Percentiles rank a stretch among this genome's conserved stretches.
These are phyloP conservation scores for Hozukius guyotensis DNA, from an alignment of 2,797 vertebrate genomes.

Conservation along the genomic window DNA sequence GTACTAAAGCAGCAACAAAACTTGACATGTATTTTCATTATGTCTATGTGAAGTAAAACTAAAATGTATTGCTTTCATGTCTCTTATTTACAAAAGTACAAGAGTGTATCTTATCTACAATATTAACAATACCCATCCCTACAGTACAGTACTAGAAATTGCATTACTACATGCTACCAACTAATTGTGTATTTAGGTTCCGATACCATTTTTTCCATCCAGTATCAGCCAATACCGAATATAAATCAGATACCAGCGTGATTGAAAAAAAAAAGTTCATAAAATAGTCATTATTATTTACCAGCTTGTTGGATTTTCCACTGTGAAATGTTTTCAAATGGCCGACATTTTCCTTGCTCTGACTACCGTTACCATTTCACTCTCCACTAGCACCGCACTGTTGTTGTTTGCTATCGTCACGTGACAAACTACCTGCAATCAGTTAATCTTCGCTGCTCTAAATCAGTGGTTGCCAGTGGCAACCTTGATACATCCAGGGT, in stretches of 20 bases:
- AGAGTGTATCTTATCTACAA: not conserved
- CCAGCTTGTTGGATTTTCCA: too few relatives aligned
- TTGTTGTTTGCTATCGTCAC: too few relatives aligned
- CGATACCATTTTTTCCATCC: not conserved
- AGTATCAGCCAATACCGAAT: too few relatives aligned
- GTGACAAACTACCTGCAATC: too few relatives aligned
- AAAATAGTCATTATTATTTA: too few relatives aligned
- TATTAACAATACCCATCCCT: not conserved
- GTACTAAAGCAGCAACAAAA: not conserved
- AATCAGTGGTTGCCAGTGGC: not conserved
- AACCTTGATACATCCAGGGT: not conserved
- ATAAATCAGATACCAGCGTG: too few relatives aligned
- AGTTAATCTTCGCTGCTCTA: not conserved
- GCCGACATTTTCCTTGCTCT: not conserved
- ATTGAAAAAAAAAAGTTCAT: not conserved
- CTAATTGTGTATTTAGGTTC: not conserved
- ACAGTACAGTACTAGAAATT: not conserved
- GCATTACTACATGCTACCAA: not conserved
- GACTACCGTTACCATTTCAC: not conserved
- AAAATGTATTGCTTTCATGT: not conserved
- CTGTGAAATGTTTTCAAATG: too few relatives aligned
- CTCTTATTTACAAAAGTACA: not conserved
- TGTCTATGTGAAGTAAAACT: not conserved
- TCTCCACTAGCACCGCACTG: not conserved
- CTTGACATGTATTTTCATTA: not conserved